Conservation (phyloP, 2,888 invertebrate genomes). For the Drosophila infuscata region DNA sequence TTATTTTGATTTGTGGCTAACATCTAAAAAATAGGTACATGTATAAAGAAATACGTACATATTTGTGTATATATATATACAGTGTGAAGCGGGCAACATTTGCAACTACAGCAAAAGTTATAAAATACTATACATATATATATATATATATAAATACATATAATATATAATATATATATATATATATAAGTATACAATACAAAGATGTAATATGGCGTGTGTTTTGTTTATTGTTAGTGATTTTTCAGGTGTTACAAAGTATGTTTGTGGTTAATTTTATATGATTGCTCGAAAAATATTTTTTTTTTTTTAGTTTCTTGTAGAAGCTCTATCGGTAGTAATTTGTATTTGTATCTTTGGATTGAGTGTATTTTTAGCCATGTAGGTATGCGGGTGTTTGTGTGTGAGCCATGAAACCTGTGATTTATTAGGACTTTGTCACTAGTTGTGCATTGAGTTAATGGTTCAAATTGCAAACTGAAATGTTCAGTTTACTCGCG, state of each 20-base stretch:
- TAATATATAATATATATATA: slow-evolving; percentile 12
- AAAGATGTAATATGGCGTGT: slow-evolving; percentile 56
- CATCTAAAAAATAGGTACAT: slow-evolving; percentile 61
- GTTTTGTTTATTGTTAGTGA: slow-evolving; percentile 10
- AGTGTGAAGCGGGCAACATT: slow-evolving; percentile 30
- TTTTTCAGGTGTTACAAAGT: slow-evolving; percentile 16
- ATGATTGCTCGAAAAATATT: slow-evolving; percentile 65
- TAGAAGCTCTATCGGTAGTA: slow-evolving; percentile 23
- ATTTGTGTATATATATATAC: slow-evolving; percentile 47
- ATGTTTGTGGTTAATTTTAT: not conserved
- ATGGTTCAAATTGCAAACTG: slow-evolving; percentile 4
- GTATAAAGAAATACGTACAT: slow-evolving; percentile 62
- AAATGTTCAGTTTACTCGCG: slow-evolving; percentile 33
- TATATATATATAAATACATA: slow-evolving; percentile 7
- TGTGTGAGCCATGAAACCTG: slow-evolving; percentile 56
- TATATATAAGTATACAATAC: slow-evolving; percentile 40
- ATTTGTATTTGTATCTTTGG: slow-evolving; percentile 12
- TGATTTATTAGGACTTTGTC: slow-evolving; percentile 15
- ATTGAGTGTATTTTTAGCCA: slow-evolving; percentile 8
- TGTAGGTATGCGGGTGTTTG: slow-evolving; percentile 3
- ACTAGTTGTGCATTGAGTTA: slow-evolving; percentile 26
- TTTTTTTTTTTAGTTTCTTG: slow-evolving; percentile 23
- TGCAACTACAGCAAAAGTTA: slow-evolving; percentile 42
- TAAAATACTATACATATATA: slow-evolving; percentile 47
- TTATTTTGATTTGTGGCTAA: slow-evolving; percentile 67